phyloP scores from a whole-genome alignment of 2,113 vertebrate genomes.

The Pteruthius melanotis region DNA sequence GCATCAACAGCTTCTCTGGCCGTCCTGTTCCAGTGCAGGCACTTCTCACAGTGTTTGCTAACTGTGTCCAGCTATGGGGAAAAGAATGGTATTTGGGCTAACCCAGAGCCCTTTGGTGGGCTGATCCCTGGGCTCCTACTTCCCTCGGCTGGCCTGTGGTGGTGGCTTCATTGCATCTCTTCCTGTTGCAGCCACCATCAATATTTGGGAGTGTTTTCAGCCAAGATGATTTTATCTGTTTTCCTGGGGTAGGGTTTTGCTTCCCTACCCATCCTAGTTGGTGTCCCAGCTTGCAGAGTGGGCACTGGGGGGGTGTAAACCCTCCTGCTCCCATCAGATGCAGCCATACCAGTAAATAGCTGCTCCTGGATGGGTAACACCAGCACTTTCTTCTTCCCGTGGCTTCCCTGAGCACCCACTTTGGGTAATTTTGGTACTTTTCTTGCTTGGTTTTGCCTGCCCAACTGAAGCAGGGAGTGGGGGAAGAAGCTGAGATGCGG shows the following conservation, averaged over 20 bases:
- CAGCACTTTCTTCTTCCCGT: not conserved
- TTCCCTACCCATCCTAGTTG: not conserved
- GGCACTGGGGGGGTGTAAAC: not conserved
- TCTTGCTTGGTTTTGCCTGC: not conserved
- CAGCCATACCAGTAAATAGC: not conserved
- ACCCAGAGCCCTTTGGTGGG: not conserved
- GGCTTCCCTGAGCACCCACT: not conserved
- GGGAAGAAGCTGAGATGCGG: not conserved
- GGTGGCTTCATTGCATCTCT: fast-evolving
- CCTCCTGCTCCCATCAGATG: not conserved
- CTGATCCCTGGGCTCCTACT: not conserved
- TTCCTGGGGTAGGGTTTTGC: not conserved
- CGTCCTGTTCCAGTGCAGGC: not conserved
- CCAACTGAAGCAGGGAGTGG: not conserved
- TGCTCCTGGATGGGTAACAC: not conserved
- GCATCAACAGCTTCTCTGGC: fast-evolving
- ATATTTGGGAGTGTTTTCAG: not conserved
- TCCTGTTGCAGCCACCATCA: fast-evolving
- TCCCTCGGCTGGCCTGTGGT: not conserved
- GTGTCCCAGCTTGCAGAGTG: not conserved
- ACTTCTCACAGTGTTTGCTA: not conserved
- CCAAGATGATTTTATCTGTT: not conserved
- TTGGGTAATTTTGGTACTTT: not conserved
- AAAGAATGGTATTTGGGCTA: not conserved
- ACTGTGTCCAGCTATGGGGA: not conserved